Conservation (phyloP, 2,113 vertebrate genomes). For the Megatriorchis doriae region DNA sequence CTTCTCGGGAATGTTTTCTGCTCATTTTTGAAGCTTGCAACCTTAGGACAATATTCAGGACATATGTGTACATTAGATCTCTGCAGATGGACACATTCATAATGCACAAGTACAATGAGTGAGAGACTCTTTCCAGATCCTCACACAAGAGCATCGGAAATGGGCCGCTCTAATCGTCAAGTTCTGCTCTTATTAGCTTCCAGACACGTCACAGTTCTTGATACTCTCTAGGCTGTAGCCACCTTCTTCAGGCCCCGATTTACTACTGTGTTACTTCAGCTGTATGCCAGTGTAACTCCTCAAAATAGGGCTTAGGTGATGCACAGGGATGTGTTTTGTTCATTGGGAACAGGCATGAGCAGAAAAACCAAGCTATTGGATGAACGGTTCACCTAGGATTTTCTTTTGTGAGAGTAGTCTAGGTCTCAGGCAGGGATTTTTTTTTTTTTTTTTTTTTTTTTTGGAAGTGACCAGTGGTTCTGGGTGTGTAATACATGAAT, state of each 20-base stretch:
- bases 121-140: conserved; percentile 67
- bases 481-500: conserved; percentile 8
- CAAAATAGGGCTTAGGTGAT: conserved; percentile 53
- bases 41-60: conserved; percentile 67
- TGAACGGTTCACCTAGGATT: conserved; percentile 19
- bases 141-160: conserved; percentile 64
- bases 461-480: conserved; percentile 36
- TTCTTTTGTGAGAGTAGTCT: conserved; percentile 36
- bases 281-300: conserved; percentile 62
- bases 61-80: conserved; percentile 68
- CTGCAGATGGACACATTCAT: conserved; percentile 69
- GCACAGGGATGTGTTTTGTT: conserved; percentile 45
- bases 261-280: conserved; percentile 59
- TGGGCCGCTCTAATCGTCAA: conserved; percentile 59
- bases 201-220: conserved; percentile 59
- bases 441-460: neutral
- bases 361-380: conserved; percentile 46
- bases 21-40: conserved; percentile 67
- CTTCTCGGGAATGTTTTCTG: conserved; percentile 59
- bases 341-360: conserved; percentile 54
- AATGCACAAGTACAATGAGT: conserved; percentile 67
- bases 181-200: conserved; percentile 58
- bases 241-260: conserved; percentile 40
- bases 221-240: conserved; percentile 52
- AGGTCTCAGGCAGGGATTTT: conserved; percentile 37